Base-by-base conservation (phyloP, 2,113 vertebrate genomes). In the Lagopus leucura region DNA sequence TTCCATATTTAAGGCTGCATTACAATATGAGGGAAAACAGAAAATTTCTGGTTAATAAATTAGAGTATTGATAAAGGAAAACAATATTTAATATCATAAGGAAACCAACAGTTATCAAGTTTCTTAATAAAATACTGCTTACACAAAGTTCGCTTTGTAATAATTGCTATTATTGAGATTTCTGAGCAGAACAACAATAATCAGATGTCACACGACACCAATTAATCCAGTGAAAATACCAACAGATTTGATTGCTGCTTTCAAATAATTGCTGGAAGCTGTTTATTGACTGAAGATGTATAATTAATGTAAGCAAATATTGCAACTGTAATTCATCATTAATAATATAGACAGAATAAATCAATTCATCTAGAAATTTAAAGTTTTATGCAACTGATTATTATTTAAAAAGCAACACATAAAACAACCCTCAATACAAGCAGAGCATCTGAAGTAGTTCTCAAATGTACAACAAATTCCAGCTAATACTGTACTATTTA, bases 281-380 rank as follows among this genome's bases (percentile, higher is more conserved):
- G 22, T 80, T 71, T 89, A 92, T 93, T 92, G 76, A 93, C 64
- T 77, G 75, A 81, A 88, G 79, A 80, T 65, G 52, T 66, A 80
- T 74, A 67, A 79, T 70, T 87, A 89, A 76, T 80, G 70, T 43
- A 91, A 94, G 79, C n/a, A 92, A 91, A 60, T 21, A 69, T 6
- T 88, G 50, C 55, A 82, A 89, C 50, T 60, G 28, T 64, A 93
- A 80, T 71, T 92, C 16, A 71, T 77, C 61, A 47, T 71, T 85
- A 76, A 73, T 82, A 78, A 82, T 64, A 80, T 4, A 92, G 65
- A 82, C 14, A 82, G 45, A 89, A 85, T 65, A 73, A 90, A 93
- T 82, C 40, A 85, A 89, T 93, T 85, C 3, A 79, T 75, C 20
- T 28, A 58, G 63, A 73, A 89, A 87, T 70, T 12, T 82, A 40